Evolutionary conservation across 1,140 invertebrate species (phyloP), one percentile per base, ranked within the genome.

Genomic region (Trichogramma pretiosum): DNA sequence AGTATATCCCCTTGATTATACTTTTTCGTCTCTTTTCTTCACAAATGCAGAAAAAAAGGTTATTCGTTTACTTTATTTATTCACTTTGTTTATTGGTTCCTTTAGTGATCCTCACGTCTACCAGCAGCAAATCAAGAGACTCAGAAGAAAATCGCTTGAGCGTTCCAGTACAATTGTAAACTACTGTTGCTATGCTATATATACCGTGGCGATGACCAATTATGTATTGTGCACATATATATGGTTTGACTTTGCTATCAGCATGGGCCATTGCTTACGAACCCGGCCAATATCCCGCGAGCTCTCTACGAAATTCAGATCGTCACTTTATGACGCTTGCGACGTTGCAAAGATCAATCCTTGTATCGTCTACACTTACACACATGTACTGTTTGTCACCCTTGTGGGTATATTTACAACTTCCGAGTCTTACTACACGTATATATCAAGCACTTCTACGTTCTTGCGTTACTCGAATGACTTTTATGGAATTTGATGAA

Each of bases 211-310:
- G 13, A 26, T 34, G 4, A 7, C 32, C 17, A 23, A 42, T 46
- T 49, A 50, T n/a, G 49, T 43, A 45, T 39, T 42, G 46, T 54
- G 51, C 50, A 54, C 46, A 46, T 17, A 49, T 48, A 55, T n/a
- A n/a, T n/a, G n/a, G n/a, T n/a, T n/a, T n/a, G n/a, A n/a, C n/a
- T n/a, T 28, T 11, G 5, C 24, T 67, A 65, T 62, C 68, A 68
- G 63, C 66, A 72, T 57, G 67, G 64, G 64, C 65, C 70, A 72
- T 72, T 72, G 68, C 67, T 53, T 64, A 59, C 62, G 58, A 69
- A 70, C 68, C 65, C 64, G 67, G 61, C 67, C 68, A 71, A 71
- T 72, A 70, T 71, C 68, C 67, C 64, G 59, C 55, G 52, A 59
- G 61, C n/a, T n/a, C n/a, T n/a, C n/a, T n/a, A n/a, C n/a, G n/a